Base-by-base conservation (phyloP, 2,113 vertebrate species). In the Heptranchias perlo region DNA sequence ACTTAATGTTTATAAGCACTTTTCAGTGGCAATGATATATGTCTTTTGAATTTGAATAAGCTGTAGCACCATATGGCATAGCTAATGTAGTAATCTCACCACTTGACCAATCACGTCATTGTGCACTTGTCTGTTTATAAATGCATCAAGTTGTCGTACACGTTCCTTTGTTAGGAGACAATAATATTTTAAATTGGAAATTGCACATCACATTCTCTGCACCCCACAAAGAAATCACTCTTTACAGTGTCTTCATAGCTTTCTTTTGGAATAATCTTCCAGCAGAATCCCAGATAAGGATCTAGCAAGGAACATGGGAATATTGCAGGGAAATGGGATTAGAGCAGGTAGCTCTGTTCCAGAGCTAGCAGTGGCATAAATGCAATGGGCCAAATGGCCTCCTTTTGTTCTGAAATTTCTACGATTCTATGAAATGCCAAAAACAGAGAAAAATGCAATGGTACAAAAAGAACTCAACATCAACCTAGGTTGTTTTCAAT, bases 1-100 rank as follows among this genome's bases (percentile, higher is more conserved):
- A n/a, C 61, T 82, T 62, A 39, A 93, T 93, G 35, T 93, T 93
- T 92, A 92, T 61, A 92, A 92, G 54, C 52, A 61, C 54, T 58
- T 92, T 93, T 62, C 89, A 93, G 58, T 39, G 89, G 89, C 0
- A 8, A 64, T 93, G 58, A 93, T 93, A 18, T 93, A 62, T 93
- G 35, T 18, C 89, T 93, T 93, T 52, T 10, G 58, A 62, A 62
- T 62, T 35, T 93, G n/a, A 93, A 93, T 62, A 93, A 93, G 39
- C 62, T 62, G 64, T 39, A 11, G 89, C 58, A 39, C 14, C 58
- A 62, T n/a, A 91, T 92, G 89, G 62, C 89, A 93, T 93, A 25
- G 58, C 23, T 93, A 93, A 93, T 62, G 58, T 62, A 62, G 58
- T 62, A 7, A 93, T 62, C 58, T 93, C 89, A 93, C 89, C 35